Evolutionary conservation across 1,140 invertebrate species (phyloP), one percentile per base, ranked within the genome.

Genomic region (Odontomachus brunneus): DNA sequence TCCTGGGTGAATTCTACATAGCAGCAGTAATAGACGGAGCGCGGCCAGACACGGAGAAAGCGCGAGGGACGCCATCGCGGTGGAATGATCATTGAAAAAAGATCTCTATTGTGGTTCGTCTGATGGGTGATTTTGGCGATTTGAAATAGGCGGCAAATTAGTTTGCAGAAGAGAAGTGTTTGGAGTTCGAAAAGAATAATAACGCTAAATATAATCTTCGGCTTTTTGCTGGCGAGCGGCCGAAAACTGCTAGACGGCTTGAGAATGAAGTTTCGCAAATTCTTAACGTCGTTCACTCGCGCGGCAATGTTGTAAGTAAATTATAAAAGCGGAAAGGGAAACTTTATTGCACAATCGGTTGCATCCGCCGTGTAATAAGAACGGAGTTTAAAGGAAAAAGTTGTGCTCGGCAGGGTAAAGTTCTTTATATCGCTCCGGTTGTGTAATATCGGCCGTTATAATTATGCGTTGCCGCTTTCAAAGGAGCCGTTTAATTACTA

Each of bases 371-470:
- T 59, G 57, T 75, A 86, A 86, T 62, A 80, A 85, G 29, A 76
- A 57, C 53, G 26, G 84, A 87, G 62, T 86, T 84, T 84, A 29
- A 84, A 84, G 38, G 60, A 22, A 86, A 86, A 86, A 84, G 57
- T 57, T 84, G 69, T 5, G 24, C 62, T 26, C 48, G 67, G 74
- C 11, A 74, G 59, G 73, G 55, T 80, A 29, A 84, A 87, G 85
- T 87, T 87, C 38, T 82, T 84, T 75, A 84, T 84, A 87, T 72
- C 51, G 59, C 71, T 38, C 9, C 33, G 29, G 57, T 74, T 84
- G 49, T 73, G 82, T 87, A 81, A 81, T 53, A 55, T 65, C 38
- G 71, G 86, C 71, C 75, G 66, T 86, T 75, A 86, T 86, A 86
- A 87, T 86, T 83, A 83, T 44, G 19, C 44, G 24, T 84, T 74